Conservation (phyloP, 2,797 vertebrate genomes). For the Lemur catta region DNA sequence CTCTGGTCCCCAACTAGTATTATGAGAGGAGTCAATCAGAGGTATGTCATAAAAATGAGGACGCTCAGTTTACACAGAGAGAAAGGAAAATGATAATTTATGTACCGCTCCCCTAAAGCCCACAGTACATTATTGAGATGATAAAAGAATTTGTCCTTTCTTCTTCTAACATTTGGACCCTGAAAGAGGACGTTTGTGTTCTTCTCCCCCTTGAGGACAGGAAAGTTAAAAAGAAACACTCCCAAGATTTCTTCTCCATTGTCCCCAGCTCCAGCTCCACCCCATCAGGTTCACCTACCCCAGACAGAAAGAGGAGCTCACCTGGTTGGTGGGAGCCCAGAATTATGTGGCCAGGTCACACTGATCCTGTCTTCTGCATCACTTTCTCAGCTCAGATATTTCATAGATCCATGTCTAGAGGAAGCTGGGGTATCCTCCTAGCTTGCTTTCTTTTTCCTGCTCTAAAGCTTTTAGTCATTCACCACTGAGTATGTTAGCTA, state of each 20-base stretch:
- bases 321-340: neutral
- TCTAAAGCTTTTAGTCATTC: neutral
- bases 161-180: neutral
- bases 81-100: neutral
- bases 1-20: constrained; percentile 98
- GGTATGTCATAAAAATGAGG: constrained; percentile 82
- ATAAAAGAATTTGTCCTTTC: neutral
- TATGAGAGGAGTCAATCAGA: constrained; percentile 99
- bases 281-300: too few relatives aligned
- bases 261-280: neutral
- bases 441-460: neutral
- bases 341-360: neutral
- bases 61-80: neutral
- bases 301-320: neutral
- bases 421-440: neutral
- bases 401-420: neutral
- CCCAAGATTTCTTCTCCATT: neutral
- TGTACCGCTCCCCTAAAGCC: neutral
- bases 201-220: neutral
- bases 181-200: neutral
- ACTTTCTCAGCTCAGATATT: neutral
- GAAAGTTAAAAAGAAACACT: neutral
- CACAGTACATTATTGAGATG: neutral
- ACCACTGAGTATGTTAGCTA: neutral
- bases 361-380: neutral